Base-by-base conservation (phyloP, 2,113 vertebrate species). In the Sceloporus undulatus region DNA sequence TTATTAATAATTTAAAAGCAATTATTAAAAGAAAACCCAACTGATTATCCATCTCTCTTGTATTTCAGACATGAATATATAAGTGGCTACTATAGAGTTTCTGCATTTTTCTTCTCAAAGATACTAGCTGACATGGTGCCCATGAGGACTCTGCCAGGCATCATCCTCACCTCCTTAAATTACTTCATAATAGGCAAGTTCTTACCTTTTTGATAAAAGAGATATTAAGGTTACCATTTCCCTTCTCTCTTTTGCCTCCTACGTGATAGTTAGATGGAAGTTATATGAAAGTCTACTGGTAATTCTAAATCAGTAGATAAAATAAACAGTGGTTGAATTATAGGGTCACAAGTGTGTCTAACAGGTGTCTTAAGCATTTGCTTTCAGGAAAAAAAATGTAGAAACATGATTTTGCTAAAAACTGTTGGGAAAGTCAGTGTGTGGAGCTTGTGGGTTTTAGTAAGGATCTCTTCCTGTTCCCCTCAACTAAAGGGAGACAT, bases 41-140 rank as follows among this genome's bases (percentile, higher is more conserved):
- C 13, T 34, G 23, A 16, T n/a, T 3, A 14, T 74, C 14, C 25
- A 13, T 48, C 4, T 82, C 27, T 73, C 94, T 86, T 93, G 42
- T 91, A 82, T 91, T 86, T 2, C 89, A 98, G 98, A 88, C 98
- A 98, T 18, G 98, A 98, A 92, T 98, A 98, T 52, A 98, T 98
- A 93, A 98, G 98, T 71, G 98, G 98, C 1, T 98, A 98, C 87
- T 98, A 98, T 95, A 94, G 98, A 86, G 87, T 98, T 8, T 98
- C 98, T 0, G 96, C 98, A n/a, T 98, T 98, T 94, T 98, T 98
- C 94, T 96, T 98, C 93, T 95, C 92, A 38, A 98, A 98, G 93
- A 87, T 98, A 78, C 87, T 98, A 34, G 97, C 97, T 42, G 98
- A 99, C 92, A 95, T 98, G 85, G 25, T 98, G 9, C 96, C 96